A percentile compares a stretch with the other conserved stretches of the same genome.
Conservation (phyloP, 2,888 invertebrate species). For the Spilarctia lutea region DNA sequence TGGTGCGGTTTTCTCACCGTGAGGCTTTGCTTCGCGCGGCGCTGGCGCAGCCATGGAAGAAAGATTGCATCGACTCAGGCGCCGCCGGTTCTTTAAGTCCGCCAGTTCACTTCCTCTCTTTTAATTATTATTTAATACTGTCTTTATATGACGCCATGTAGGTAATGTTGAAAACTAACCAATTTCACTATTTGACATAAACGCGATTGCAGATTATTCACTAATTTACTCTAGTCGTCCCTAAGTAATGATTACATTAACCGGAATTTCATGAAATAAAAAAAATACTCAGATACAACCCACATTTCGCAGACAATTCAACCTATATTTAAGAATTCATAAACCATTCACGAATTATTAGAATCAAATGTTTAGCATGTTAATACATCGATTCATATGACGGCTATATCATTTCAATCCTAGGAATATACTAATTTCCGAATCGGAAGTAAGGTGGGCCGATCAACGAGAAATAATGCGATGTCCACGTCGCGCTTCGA, state of each 20-base stretch:
- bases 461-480: constrained; percentile 83
- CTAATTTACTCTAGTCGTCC: neutral
- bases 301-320: constrained; percentile 57
- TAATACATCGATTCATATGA: constrained; percentile 72
- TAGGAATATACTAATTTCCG: constrained; percentile 84
- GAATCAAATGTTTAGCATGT: constrained; percentile 72
- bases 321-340: constrained; percentile 68
- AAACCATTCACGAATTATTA: constrained; percentile 71
- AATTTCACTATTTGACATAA: neutral
- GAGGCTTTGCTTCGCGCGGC: constrained; percentile 33
- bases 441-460: constrained; percentile 85
- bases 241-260: constrained; percentile 25
- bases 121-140: constrained; percentile 78
- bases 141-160: constrained; percentile 60
- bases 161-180: constrained; percentile 34
- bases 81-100: constrained; percentile 75
- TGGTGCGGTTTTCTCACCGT: constrained; percentile 74
- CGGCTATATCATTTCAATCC: constrained; percentile 74
- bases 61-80: constrained; percentile 78
- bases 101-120: constrained; percentile 79
- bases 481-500: constrained; percentile 82
- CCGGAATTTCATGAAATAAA: constrained; percentile 33
- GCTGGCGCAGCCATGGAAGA: constrained; percentile 58
- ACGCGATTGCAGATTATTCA: neutral
- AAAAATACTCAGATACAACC: constrained; percentile 40